A percentile compares a stretch with the other conserved stretches of the same genome.
Conservation (phyloP, 2,113 vertebrate species). For the Anser cygnoides region DNA sequence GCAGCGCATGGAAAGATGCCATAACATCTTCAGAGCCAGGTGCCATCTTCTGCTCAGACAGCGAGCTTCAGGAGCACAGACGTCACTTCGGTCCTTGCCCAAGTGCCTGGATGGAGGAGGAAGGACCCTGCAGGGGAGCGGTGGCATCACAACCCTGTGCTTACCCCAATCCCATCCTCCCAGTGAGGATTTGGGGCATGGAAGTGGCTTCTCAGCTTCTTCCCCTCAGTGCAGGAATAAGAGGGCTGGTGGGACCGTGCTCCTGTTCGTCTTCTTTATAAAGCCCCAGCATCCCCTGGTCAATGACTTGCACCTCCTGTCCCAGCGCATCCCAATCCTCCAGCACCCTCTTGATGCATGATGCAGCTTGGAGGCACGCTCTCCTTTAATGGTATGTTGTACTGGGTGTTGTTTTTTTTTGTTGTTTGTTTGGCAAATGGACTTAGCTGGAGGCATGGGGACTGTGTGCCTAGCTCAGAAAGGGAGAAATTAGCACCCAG, state of each 20-base stretch:
- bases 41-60: background rate
- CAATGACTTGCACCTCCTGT: background rate
- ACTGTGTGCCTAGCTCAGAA: background rate
- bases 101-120: background rate
- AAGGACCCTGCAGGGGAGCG: background rate
- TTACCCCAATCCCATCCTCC: background rate
- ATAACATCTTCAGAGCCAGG: background rate
- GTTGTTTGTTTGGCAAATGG: background rate
- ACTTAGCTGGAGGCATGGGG: background rate
- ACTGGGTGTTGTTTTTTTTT: background rate
- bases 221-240: background rate
- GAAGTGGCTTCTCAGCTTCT: background rate
- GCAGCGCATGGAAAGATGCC: background rate
- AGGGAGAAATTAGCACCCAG: background rate
- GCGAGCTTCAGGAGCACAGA: background rate
- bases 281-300: background rate
- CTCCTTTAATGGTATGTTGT: accelerated
- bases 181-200: background rate
- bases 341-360: background rate
- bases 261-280: background rate
- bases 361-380: accelerated
- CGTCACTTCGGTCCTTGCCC: accelerated
- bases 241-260: background rate
- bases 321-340: accelerated
- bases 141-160: background rate